Percentiles rank a stretch among this genome's conserved stretches.
phyloP scores from a whole-genome alignment of 2,797 vertebrate species.

The Chaetophractus vellerosus region DNA sequence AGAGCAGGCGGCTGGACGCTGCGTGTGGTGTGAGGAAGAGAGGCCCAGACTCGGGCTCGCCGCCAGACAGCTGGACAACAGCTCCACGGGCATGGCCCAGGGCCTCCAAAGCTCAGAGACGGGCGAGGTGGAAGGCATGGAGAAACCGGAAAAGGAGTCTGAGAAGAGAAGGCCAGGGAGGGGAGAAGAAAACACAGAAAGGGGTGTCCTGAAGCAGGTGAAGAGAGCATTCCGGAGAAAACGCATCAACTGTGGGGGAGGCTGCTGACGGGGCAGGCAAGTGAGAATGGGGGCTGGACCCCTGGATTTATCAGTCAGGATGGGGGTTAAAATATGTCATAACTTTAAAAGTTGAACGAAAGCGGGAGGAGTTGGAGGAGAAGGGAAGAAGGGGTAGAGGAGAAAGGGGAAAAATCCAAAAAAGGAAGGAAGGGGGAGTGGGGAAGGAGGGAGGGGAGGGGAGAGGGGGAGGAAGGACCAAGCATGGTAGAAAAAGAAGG shows the following conservation, averaged over 20 bases:
- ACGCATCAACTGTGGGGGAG: accelerated
- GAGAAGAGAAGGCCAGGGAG: neutral
- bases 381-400: neutral
- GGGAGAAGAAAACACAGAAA: neutral
- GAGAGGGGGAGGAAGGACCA: neutral
- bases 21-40: neutral
- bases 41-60: neutral
- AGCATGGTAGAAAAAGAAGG: neutral
- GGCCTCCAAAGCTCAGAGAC: neutral
- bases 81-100: neutral
- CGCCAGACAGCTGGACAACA: neutral
- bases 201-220: neutral
- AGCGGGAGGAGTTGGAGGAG: no score
- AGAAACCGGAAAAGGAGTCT: neutral
- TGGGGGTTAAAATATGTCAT: neutral
- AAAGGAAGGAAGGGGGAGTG: neutral
- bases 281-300: neutral
- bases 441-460: no score
- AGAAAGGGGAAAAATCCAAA: no score
- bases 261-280: accelerated
- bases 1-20: neutral
- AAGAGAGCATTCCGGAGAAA: neutral
- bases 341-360: neutral
- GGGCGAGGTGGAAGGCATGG: no score
- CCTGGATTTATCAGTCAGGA: no score